Evolutionary conservation across 2,888 invertebrate species (phyloP).

Genomic region (Ormyrus pomaceus): DNA sequence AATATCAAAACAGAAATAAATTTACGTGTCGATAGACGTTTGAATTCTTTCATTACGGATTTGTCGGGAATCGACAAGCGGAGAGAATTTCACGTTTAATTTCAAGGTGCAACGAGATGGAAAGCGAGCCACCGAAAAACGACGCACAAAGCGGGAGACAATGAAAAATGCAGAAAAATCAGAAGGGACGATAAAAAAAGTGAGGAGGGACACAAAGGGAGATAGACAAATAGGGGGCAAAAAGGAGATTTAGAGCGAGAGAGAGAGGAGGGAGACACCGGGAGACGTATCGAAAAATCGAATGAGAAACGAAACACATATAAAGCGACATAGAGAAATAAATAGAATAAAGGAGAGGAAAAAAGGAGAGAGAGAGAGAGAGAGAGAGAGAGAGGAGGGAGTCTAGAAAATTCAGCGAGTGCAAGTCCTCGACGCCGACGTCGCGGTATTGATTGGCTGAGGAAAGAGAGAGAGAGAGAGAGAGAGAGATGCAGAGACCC

Average conservation of each 20-base stretch:
- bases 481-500: slow-evolving; percentile 32
- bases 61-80: no score
- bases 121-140: no score
- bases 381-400: not conserved
- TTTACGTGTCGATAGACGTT: no score
- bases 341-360: slow-evolving; percentile 15
- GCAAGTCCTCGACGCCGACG: slow-evolving; percentile 51
- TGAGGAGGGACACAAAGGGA: not conserved
- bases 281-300: slow-evolving; percentile 38
- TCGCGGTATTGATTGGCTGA: slow-evolving; percentile 58
- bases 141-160: not conserved
- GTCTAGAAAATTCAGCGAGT: slow-evolving; percentile 52
- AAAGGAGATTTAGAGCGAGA: slow-evolving; percentile 14
- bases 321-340: slow-evolving; percentile 31
- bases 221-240: slow-evolving; percentile 5
- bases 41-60: no score
- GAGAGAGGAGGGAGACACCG: not conserved
- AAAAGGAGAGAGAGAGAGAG: not conserved
- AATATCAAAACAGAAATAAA: no score
- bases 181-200: not conserved
- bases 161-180: slow-evolving; percentile 33
- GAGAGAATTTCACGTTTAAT: no score
- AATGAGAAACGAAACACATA: not conserved
- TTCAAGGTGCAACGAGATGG: no score
- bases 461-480: slow-evolving; percentile 38